Evolutionary conservation across 2,888 invertebrate genomes (phyloP), one percentile per base, ranked within the genome.

Genomic region (Aproaerema taeniolella): DNA sequence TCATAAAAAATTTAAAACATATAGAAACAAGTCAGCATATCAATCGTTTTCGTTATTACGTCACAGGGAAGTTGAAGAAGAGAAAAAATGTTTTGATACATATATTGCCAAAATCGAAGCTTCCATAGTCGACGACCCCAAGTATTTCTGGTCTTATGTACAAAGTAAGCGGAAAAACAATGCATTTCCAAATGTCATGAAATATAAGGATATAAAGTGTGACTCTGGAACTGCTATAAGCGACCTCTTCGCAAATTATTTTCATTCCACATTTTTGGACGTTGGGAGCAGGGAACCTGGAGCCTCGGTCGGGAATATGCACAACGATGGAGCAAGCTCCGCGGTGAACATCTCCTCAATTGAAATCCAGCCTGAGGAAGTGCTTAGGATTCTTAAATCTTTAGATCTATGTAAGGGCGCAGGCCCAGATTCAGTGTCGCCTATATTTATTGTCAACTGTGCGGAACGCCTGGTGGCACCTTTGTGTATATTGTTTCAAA

Each of bases 211-310:
- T 15, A 5, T 1, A 10, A n/a, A n/a, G 1, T 8, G 8, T 15
- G 35, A 26, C n/a, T 11, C 35, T 28, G 35, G 35, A 1, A 5
- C 5, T 26, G 35, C 11, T 2, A 35, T 35, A 2, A 12, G 35
- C 20, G 7, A 15, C 2, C 35, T 35, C 2, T 33, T 33, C 10
- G 11, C 33, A 5, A 7, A 8, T 1, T 33, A 33, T 11, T 33
- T 33, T 24, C 24, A 13, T 11, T 33, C 33, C 3, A 33, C 33
- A 1, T 33, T 33, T 33, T 17, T 12, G 8, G n/a, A 5, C 26
- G n/a, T 9, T 9, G 26, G 26, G n/a, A n/a, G 20, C 20, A 20
- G n/a, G n/a, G n/a, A n/a, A n/a, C n/a, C n/a, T n/a, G n/a, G n/a
- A n/a, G n/a, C 20, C 8, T 26, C 26, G n/a, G 26, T n/a, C n/a